Evolutionary conservation across 2,113 vertebrate species (phyloP), one percentile per base, ranked within the genome.

Genomic region (Stercorarius parasiticus): DNA sequence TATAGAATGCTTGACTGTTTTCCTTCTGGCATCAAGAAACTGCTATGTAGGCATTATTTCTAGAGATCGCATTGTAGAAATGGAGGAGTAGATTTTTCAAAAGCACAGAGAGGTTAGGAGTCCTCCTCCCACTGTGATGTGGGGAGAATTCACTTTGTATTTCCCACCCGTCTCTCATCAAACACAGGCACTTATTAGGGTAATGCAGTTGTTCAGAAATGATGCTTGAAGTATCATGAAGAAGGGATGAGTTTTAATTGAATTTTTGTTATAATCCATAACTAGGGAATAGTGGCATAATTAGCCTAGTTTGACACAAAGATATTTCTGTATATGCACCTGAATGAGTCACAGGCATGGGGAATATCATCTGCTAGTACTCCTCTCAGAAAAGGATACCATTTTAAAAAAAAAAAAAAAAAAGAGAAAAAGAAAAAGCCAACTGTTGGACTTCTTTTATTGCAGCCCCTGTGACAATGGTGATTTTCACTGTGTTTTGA

Each of bases 211-310:
- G 40, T 69, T 80, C 82, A 84, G 78, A 90, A 93, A 67, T 71
- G 38, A 34, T 8, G 7, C 45, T 86, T 27, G 13, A 91, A 83
- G 29, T 71, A 25, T 62, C 15, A 36, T 10, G 43, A 82, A 62
- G 83, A 86, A 72, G 40, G 27, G 30, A 13, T 80, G 47, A 69
- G 53, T 58, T 90, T 82, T 93, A 88, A 95, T 66, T 80, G 91
- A 86, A 22, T 86, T 86, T 92, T 61, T 77, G 6, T 45, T 92
- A 4, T 76, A 69, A 83, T 69, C 40, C 65, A 49, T 55, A 86
- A 4, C 80, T 82, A 67, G 91, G 93, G 82, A 95, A 80, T 90
- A 76, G 65, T 52, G 56, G 15, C n/a, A 64, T 92, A 92, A 93
- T 93, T 95, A 90, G 86, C 66, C n/a, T 32, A 74, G 34, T 88